Conservation (phyloP, 2,797 vertebrate species). For the Fringilla coelebs region DNA sequence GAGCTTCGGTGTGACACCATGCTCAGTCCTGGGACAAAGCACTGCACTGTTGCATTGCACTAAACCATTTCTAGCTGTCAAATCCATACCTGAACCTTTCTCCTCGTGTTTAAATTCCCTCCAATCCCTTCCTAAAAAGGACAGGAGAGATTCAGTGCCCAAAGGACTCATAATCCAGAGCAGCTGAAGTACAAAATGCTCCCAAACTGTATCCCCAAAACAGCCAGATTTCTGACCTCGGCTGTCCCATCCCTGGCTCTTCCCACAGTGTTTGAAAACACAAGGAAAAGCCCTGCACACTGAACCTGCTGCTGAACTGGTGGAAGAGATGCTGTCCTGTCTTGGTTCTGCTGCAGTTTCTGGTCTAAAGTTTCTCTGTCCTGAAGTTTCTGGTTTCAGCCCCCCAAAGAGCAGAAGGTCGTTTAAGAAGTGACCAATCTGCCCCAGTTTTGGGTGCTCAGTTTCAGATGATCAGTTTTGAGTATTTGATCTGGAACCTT, state of each 20-base stretch:
- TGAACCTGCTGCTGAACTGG: not conserved
- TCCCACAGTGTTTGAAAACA: not conserved
- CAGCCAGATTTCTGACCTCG: not conserved
- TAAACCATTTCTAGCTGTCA: not conserved
- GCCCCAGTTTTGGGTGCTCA: not conserved
- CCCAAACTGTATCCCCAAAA: not conserved
- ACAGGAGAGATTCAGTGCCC: not conserved
- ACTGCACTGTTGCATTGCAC: too few species aligned
- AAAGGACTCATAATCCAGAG: not conserved
- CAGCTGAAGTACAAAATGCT: not conserved
- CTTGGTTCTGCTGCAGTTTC: not conserved
- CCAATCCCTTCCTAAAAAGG: not conserved
- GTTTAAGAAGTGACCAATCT: not conserved
- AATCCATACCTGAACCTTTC: not conserved
- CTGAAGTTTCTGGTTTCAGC: not conserved
- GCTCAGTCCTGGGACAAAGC: not conserved
- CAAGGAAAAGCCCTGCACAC: not conserved
- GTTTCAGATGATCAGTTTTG: not conserved
- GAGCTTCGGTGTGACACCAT: accelerated
- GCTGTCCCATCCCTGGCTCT: not conserved
- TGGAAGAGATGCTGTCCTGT: not conserved
- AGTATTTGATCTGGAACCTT: not conserved
- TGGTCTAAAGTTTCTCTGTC: not conserved
- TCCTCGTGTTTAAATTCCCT: not conserved
- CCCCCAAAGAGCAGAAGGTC: not conserved